Conservation (phyloP, 2,888 invertebrate genomes). For the Drosophila anomalipes region DNA sequence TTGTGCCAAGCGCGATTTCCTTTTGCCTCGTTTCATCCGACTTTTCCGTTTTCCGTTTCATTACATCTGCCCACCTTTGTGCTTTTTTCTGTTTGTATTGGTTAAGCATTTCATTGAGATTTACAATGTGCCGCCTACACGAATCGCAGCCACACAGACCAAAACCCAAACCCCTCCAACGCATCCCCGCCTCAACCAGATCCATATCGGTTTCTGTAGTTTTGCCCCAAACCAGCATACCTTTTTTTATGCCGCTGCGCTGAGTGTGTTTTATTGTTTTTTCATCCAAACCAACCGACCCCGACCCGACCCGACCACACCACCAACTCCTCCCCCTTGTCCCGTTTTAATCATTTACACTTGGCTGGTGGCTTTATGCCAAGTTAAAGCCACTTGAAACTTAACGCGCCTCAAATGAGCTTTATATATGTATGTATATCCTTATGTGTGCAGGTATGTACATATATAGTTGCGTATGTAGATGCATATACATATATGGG, state of each 20-base stretch:
- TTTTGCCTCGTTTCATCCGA: constrained; percentile 41
- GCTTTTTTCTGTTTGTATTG: constrained; percentile 27
- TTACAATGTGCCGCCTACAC: constrained; percentile 25
- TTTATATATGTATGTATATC: constrained; percentile 29
- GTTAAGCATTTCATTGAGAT: constrained; percentile 48
- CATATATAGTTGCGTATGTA: neutral
- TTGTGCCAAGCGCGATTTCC: constrained; percentile 56
- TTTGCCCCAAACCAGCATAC: neutral
- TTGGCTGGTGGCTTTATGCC: constrained; percentile 47
- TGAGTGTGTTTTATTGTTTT: constrained; percentile 61
- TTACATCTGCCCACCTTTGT: constrained; percentile 58
- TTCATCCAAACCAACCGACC: neutral
- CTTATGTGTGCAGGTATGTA: neutral
- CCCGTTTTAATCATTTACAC: constrained; percentile 69
- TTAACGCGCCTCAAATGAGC: constrained; percentile 62
- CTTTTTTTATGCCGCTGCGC: constrained; percentile 24
- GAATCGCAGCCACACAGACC: constrained; percentile 6
- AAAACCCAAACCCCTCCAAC: neutral
- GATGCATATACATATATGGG: neutral
- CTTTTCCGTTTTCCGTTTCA: constrained; percentile 68
- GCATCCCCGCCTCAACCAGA: neutral
- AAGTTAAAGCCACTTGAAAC: constrained; percentile 57
- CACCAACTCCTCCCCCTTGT: neutral
- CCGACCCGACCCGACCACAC: neutral
- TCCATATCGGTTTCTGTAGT: neutral